phyloP scores from a whole-genome alignment of 1,140 invertebrate genomes.

The Sitophilus oryzae region DNA sequence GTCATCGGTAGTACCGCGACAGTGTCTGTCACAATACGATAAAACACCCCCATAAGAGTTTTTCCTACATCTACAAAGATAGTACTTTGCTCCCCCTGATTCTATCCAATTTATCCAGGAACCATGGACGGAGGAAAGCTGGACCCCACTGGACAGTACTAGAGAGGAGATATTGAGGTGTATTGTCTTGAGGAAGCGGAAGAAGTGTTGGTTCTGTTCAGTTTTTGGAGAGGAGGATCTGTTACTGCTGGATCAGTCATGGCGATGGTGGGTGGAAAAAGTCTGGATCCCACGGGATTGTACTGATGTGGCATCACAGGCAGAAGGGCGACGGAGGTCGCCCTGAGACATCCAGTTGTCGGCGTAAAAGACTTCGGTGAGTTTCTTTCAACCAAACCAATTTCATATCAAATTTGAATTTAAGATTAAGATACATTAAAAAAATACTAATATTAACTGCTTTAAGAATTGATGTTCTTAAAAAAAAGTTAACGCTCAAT shows the following conservation, averaged over 20 bases:
- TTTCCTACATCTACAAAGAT: neutral
- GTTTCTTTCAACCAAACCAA: no score
- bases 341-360: constrained; percentile 42
- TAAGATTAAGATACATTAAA: no score
- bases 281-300: constrained; percentile 42
- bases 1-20: no score
- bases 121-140: constrained; percentile 42
- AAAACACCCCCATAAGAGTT: constrained; percentile 2
- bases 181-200: neutral
- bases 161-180: constrained; percentile 7
- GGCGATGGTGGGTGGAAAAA: constrained; percentile 36
- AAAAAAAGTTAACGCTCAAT: no score
- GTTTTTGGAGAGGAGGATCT: no score
- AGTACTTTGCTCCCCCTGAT: neutral
- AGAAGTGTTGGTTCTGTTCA: neutral
- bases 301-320: constrained; percentile 39
- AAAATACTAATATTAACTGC: no score
- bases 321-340: constrained; percentile 41
- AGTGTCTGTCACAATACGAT: no score
- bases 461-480: no score
- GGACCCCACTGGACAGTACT: constrained; percentile 43
- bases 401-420: no score
- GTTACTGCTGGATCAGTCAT: constrained; percentile 15
- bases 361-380: constrained; percentile 42
- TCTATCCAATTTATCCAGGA: neutral